Conservation (phyloP, 64 coral and sea anemone genomes). For the Cladopsammia gracilis region DNA sequence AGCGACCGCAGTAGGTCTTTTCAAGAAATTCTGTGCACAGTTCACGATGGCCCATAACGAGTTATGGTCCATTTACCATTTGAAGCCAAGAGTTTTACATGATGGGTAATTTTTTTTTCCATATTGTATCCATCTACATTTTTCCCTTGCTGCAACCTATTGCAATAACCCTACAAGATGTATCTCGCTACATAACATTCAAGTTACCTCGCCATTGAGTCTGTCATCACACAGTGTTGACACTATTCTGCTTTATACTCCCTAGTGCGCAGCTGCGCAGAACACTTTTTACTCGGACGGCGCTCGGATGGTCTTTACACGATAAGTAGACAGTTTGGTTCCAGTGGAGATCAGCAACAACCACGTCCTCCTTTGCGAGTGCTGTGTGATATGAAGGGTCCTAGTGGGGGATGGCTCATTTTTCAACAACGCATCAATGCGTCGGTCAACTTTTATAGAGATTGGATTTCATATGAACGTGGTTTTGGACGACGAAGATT, state of each 20-base stretch:
- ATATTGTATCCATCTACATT: no score
- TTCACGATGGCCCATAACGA: no score
- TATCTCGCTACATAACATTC: no score
- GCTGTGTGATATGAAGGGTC: slow-evolving; percentile 7
- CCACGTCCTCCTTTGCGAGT: background rate
- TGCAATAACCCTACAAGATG: no score
- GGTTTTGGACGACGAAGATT: background rate
- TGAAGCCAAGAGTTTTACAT: no score
- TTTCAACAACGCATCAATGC: slow-evolving; percentile 6
- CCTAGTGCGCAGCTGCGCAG: background rate
- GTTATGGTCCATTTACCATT: no score
- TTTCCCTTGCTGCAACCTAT: no score
- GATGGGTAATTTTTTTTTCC: no score
- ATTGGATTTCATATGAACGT: background rate
- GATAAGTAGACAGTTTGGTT: background rate
- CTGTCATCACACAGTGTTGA: no score
- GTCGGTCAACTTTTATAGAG: background rate
- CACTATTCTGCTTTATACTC: background rate
- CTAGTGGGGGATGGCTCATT: slow-evolving; percentile 4
- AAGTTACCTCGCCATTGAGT: no score
- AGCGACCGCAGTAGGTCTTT: no score
- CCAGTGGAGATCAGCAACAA: background rate
- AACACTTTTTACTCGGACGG: background rate
- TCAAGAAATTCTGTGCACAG: no score
- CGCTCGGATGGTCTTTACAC: background rate